phyloP scores from a whole-genome alignment of 2,797 vertebrate species.

The Erpetoichthys calabaricus region DNA sequence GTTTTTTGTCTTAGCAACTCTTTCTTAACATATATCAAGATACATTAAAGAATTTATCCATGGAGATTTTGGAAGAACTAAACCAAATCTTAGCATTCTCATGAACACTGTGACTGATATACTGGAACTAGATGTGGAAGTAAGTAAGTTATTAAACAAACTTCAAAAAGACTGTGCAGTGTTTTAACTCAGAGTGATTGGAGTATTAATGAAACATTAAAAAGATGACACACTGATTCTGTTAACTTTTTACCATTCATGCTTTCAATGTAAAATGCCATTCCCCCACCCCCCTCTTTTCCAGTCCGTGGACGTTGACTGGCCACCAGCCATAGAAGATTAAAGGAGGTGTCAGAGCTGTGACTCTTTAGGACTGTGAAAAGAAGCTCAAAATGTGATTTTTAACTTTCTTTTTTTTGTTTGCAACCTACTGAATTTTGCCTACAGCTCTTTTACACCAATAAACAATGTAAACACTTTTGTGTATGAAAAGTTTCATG shows the following conservation, averaged over 20 bases:
- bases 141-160: constrained; percentile 27
- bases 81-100: constrained; percentile 74
- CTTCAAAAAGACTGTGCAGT: too few species aligned
- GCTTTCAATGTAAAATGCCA: neutral
- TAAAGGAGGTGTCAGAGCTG: constrained; percentile 22
- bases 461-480: too few species aligned
- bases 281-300: neutral
- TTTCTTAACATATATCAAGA: constrained; percentile 53
- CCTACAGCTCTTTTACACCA: too few species aligned
- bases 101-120: constrained; percentile 77
- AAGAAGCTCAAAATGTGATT: too few species aligned
- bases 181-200: too few species aligned
- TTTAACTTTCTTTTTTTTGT: too few species aligned
- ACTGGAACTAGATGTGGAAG: constrained; percentile 90
- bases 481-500: too few species aligned
- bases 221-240: too few species aligned
- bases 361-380: too few species aligned
- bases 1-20: neutral
- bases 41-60: constrained; percentile 97
- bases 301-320: constrained; percentile 91
- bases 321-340: constrained; percentile 76
- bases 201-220: too few species aligned
- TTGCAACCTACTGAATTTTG: too few species aligned
- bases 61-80: constrained; percentile 91
- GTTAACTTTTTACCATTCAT: neutral